These are phyloP conservation scores for Napeogenes inachia DNA, from an alignment of 2,888 invertebrate species.

Conservation along the genomic window DNA sequence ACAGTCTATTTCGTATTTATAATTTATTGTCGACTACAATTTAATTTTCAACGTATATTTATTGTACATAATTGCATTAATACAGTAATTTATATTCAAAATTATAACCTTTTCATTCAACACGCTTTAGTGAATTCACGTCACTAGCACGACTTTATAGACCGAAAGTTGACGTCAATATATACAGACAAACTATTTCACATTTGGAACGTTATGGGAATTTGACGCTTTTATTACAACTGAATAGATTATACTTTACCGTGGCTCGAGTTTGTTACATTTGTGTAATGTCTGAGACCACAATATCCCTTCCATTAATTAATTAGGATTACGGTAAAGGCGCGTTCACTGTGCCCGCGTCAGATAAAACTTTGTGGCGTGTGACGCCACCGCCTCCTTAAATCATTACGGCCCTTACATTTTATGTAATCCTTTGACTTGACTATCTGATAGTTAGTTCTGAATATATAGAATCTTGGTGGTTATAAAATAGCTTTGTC, in stretches of 20 bases:
- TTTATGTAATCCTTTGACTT: constrained; percentile 51
- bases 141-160: constrained; percentile 32
- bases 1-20: no score
- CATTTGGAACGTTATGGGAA: constrained; percentile 16
- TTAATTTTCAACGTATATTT: no score
- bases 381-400: constrained; percentile 40
- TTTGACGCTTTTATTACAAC: constrained; percentile 16
- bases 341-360: constrained; percentile 46
- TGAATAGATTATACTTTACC: constrained; percentile 36
- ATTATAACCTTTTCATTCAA: constrained; percentile 14
- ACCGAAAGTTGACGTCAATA: constrained; percentile 32
- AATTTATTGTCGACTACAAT: no score
- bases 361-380: constrained; percentile 63
- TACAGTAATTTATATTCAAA: no score
- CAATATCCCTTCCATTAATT: constrained; percentile 59
- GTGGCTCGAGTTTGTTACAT: constrained; percentile 51
- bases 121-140: constrained; percentile 27
- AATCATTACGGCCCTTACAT: constrained; percentile 56
- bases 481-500: no score
- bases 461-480: not conserved
- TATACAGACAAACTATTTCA: constrained; percentile 35
- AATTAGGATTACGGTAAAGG: constrained; percentile 65
- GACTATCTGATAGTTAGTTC: constrained; percentile 45
- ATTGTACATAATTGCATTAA: no score
- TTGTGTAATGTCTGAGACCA: constrained; percentile 51